Base-by-base conservation (phyloP, 2,113 vertebrate species). In the Pseudopodoces humilis region DNA sequence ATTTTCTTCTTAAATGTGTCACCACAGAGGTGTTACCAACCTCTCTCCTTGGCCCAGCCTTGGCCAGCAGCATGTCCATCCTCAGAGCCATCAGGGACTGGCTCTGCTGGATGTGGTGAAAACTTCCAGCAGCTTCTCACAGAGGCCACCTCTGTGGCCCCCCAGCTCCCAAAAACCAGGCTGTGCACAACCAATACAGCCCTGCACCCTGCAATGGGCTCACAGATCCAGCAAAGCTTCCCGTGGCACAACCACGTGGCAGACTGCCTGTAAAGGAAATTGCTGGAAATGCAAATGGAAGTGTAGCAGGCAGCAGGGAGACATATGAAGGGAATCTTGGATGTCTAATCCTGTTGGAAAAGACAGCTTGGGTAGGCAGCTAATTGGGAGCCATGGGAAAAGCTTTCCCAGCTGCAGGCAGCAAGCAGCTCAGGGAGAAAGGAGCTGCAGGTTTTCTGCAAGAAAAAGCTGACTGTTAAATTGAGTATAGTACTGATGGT, bases 301-400 rank as follows among this genome's bases (percentile, higher is more conserved):
- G 23, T 0, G 11, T 10, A 52, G 81, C 67, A 91, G 46, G 72
- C 59, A 88, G 92, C 39, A 88, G 71, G 46, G 35, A 70, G 83
- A 75, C 8, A 25, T 31, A 23, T 4, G 58, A 83, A 82, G 67
- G 63, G 70, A 77, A 62, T 58, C 13, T 30, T 12, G 80, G 92
- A 35, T 77, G 37, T 64, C 50, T 67, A 56, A 88, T 86, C 41
- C 0, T 0, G n/a, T 81, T 91, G 84, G 80, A 77, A 88, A 71
- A 81, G 68, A 47, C 50, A 90, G 93, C 62, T 76, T 53, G 65
- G 68, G 47, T 16, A 83, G 72, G 88, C 30, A 6, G 49, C 69
- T 95, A 95, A 92, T 88, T 94, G 83, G 81, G 89, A 94, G 65
- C 65, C 53, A 25, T 43, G 89, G 94, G 87, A 95, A 95, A 95